Base-by-base conservation (phyloP, 2,888 invertebrate genomes). In the Imbricaverruca yamaguchii region DNA sequence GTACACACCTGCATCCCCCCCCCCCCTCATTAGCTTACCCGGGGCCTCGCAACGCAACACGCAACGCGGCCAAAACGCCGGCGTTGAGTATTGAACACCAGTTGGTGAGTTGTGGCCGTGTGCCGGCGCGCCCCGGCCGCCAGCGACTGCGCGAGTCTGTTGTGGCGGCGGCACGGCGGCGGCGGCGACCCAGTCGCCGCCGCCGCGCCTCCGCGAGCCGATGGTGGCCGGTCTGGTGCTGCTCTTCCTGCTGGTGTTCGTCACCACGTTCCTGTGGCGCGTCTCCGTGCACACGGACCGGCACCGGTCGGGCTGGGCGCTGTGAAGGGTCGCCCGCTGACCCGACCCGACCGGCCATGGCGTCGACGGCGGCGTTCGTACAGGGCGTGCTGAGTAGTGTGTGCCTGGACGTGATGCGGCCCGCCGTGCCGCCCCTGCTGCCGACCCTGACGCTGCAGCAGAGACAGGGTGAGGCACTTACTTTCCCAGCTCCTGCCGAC, bases 201-300 rank as follows among this genome's bases (percentile, higher is more conserved):
- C 2, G 65, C 65, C 10, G 65, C 65, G n/a, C 65, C 65, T 39
- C 39, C 18, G 18, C 23, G 18, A 18, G 3, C 23, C 25, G 21
- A 69, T 69, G 69, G 25, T 69, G 21, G 69, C 69, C 13, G 25
- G 39, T 13, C 69, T 69, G 69, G 39, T 69, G 23, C 13, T 69
- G 25, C 39, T 69, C 1, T 69, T 69, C 69, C 69, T 69, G 69
- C 39, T 69, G 69, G 69, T 69, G 69, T 69, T 69, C 39, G 39
- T 69, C 39, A 69, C 39, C 69, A 69, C 69, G 39, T 69, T 69
- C 69, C 39, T 69, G 69, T 69, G 69, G 69, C 69, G 39, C 39
- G 69, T 39, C 69, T 12, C 39, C 23, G 12, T 39, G 11, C 39
- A 69, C 69, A 69, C 69, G 39, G 69, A 69, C 39, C 39, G 1